Evolutionary conservation across 2,797 vertebrate species (phyloP), one percentile per base, ranked within the genome.

Genomic region (Mionectes olivaceus): DNA sequence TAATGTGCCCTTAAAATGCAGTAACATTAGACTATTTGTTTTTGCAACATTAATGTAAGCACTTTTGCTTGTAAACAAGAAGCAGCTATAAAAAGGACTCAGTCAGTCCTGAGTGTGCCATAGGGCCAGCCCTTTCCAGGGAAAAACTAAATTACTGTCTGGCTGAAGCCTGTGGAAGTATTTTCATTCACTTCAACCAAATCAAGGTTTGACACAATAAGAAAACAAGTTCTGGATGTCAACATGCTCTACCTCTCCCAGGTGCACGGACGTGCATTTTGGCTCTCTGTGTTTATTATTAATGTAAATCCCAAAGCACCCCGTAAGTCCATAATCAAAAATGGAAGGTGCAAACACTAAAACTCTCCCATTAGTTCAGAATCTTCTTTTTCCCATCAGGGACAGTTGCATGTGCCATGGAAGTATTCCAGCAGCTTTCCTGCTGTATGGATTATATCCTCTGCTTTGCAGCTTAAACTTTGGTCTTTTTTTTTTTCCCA

Each of bases 1-100:
- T 90, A 91, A 95, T 57, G 59, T 76, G 70, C 61, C 77, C 85
- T 91, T 89, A 92, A 89, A 95, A 94, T 94, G 59, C 86, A 94
- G 14, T 47, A 89, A 46, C 80, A 68, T 86, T 64, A 37, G 44
- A n/a, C 71, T 88, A 43, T 83, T 95, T 96, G 91, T n/a, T 96
- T 96, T 94, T 73, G 67, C 67, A 90, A 74, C 2, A 1, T 82
- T 95, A 76, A 88, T 94, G 49, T 80, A 91, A 89, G 70, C 88
- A 70, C 80, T 79, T 89, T n/a, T 85, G 52, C 84, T 73, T 89
- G 78, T 79, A 88, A 95, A 95, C n/a, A 88, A 96, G 69, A 23
- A 71, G 33, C 41, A 53, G 73, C 80, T 94, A 76, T 93, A 84
- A 91, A 94, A 95, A 91, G 59, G 83, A 49, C 47, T 63, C 82